Conservation (phyloP, 2,797 vertebrate genomes). For the Chromobotia macracanthus region DNA sequence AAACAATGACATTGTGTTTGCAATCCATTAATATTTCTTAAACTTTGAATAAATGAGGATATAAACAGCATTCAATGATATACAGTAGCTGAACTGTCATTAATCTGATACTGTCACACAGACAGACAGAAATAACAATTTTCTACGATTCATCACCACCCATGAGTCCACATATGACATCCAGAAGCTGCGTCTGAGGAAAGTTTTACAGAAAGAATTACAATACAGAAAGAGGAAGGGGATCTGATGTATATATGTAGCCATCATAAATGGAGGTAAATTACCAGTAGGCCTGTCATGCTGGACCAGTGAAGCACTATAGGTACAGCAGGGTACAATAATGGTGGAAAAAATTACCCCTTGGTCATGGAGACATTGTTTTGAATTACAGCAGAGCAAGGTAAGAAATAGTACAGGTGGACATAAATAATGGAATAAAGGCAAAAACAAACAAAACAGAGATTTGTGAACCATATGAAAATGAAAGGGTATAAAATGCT, state of each 20-base stretch:
- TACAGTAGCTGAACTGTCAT: slow-evolving; percentile 67
- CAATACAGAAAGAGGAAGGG: slow-evolving; percentile 17
- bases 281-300: slow-evolving; percentile 31
- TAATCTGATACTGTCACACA: slow-evolving; percentile 65
- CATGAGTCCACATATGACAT: slow-evolving; percentile 70
- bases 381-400: slow-evolving; percentile 18
- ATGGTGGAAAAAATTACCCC: slow-evolving; percentile 28
- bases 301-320: slow-evolving; percentile 4
- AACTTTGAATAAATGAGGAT: slow-evolving; percentile 16
- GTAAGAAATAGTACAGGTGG: slow-evolving; percentile 28
- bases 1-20: slow-evolving; percentile 6
- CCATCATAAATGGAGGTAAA: slow-evolving; percentile 29
- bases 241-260: slow-evolving; percentile 31
- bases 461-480: slow-evolving; percentile 22
- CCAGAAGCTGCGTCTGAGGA: slow-evolving; percentile 46
- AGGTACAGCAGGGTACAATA: slow-evolving; percentile 27
- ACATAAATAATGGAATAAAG: slow-evolving; percentile 40
- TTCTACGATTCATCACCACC: slow-evolving; percentile 54
- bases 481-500: background rate
- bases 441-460: slow-evolving; percentile 22
- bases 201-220: slow-evolving; percentile 13
- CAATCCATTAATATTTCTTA: slow-evolving; percentile 16
- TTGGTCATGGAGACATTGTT: slow-evolving; percentile 42
- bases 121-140: slow-evolving; percentile 69
- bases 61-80: slow-evolving; percentile 61